Conservation (phyloP, 2,888 invertebrate species). For the Agonum fuliginosum region DNA sequence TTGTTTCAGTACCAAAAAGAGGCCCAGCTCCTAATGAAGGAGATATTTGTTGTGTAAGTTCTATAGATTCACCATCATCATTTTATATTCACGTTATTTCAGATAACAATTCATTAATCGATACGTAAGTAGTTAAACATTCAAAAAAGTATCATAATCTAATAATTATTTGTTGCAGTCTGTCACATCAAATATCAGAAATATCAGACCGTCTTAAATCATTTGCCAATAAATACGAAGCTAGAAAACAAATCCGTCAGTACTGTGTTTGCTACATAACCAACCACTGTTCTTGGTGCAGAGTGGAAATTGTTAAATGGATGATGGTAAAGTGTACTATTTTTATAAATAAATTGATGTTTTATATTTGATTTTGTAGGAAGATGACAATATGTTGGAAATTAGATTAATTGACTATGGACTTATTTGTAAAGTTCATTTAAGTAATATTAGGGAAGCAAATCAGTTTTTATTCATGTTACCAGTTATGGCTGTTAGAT, state of each 20-base stretch:
- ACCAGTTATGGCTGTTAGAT: conserved; percentile 48
- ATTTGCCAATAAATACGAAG: conserved; percentile 15
- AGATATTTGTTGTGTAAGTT: conserved; percentile 47
- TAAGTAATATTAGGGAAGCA: conserved; percentile 29
- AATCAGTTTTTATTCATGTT: conserved; percentile 10
- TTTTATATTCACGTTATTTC: conserved; percentile 48
- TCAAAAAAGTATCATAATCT: not conserved
- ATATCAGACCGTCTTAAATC: conserved; percentile 11
- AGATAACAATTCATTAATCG: conserved; percentile 42
- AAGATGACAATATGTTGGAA: conserved; percentile 30
- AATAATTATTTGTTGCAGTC: conserved; percentile 17
- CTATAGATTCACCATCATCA: conserved; percentile 40
- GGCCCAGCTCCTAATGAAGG: conserved; percentile 32
- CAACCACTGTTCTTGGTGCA: conserved; percentile 30
- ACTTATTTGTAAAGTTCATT: not conserved
- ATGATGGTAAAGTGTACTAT: conserved; percentile 32
- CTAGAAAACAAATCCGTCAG: not conserved
- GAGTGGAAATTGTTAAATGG: conserved; percentile 45
- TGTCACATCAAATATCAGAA: conserved; percentile 46
- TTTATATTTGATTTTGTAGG: conserved; percentile 28
- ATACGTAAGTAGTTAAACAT: conserved; percentile 44
- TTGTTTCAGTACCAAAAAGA: conserved; percentile 5
- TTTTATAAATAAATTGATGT: too few relatives aligned
- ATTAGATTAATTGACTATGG: conserved; percentile 53
- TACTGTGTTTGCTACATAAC: conserved; percentile 51